These are phyloP conservation scores for Callionymus lyra DNA, from an alignment of 2,113 vertebrate genomes.

Conservation along the genomic window DNA sequence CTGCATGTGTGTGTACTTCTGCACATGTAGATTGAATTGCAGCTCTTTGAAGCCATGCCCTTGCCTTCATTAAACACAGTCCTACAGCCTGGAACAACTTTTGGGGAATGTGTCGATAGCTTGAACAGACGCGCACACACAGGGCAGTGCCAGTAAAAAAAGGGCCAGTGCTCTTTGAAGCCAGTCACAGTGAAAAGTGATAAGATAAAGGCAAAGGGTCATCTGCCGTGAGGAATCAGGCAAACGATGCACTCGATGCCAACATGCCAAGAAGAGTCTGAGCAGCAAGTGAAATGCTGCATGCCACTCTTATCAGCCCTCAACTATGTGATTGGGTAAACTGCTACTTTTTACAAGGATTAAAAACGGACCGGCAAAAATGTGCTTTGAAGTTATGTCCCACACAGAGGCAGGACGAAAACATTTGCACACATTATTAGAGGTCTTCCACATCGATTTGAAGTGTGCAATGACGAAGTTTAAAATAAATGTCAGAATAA, in stretches of 20 bases:
- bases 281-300: not conserved
- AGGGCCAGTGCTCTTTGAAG: constrained; percentile 64
- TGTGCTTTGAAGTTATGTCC: too few species aligned
- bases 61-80: constrained; percentile 81
- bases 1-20: constrained; percentile 21
- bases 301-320: not conserved
- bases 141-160: constrained; percentile 51
- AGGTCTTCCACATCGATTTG: too few species aligned
- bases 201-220: constrained; percentile 54
- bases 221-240: constrained; percentile 19
- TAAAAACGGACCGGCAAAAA: too few species aligned
- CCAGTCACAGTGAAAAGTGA: constrained; percentile 50
- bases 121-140: constrained; percentile 14
- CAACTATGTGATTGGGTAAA: too few species aligned
- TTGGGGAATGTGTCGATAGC: constrained; percentile 69
- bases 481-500: too few species aligned
- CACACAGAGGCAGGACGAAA: too few species aligned
- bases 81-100: constrained; percentile 67
- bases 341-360: too few species aligned
- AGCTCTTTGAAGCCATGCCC: constrained; percentile 76
- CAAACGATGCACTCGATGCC: constrained; percentile 21
- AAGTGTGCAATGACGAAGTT: too few species aligned
- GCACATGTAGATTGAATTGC: constrained; percentile 45
- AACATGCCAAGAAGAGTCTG: constrained; percentile 38
- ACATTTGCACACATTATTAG: too few species aligned